phyloP scores from a whole-genome alignment of 1,140 invertebrate genomes.

The Drosophila melanica region DNA sequence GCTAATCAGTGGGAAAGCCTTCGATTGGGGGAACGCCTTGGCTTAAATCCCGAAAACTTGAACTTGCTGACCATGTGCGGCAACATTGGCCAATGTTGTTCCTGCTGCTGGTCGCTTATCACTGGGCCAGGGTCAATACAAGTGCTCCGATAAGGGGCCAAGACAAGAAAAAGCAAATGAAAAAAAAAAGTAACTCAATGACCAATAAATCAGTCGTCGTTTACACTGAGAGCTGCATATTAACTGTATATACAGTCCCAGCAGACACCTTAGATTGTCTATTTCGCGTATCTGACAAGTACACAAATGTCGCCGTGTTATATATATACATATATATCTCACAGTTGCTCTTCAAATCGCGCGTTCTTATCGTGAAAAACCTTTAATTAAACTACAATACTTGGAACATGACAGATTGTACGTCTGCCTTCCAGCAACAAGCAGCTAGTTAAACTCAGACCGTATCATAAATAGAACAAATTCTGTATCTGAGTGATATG shows the following conservation, averaged over 20 bases:
- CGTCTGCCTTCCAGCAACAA: constrained; percentile 4
- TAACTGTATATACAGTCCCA: neutral
- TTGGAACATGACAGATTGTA: constrained; percentile 34
- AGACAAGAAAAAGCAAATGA: neutral
- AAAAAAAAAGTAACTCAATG: constrained; percentile 31
- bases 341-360: constrained; percentile 36
- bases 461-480: constrained; percentile 22
- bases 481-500: constrained; percentile 3
- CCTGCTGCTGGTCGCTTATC: constrained; percentile 51
- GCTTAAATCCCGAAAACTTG: constrained; percentile 24
- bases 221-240: constrained; percentile 7
- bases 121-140: constrained; percentile 50
- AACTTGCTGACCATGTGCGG: constrained; percentile 30
- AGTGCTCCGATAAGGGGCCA: constrained; percentile 31
- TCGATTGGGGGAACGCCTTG: neutral
- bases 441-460: neutral
- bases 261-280: constrained; percentile 19
- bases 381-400: constrained; percentile 53
- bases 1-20: too few species aligned
- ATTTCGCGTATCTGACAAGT: constrained; percentile 28
- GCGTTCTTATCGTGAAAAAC: constrained; percentile 40
- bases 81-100: constrained; percentile 42
- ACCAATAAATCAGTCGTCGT: constrained; percentile 62
- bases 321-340: constrained; percentile 1
- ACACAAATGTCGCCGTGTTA: neutral